Conservation (phyloP, 2,797 vertebrate genomes). For the Chloroceryle amazona region DNA sequence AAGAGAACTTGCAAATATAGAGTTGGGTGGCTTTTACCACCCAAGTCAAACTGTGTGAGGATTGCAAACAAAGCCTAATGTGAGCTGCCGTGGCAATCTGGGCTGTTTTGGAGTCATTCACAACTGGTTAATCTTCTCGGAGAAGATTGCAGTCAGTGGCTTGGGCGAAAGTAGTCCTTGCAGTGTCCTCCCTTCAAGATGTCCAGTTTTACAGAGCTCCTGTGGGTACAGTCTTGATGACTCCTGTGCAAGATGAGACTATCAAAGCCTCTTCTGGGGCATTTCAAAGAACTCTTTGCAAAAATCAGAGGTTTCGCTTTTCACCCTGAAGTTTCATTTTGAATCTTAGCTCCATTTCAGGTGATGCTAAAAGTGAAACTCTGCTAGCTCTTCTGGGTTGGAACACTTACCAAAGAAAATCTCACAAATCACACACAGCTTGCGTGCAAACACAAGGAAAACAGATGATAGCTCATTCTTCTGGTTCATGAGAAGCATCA, state of each 20-base stretch:
- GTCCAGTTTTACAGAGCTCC: background rate
- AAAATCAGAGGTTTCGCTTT: conserved; percentile 4
- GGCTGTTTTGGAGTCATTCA: background rate
- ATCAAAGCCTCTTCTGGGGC: background rate
- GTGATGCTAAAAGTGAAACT: background rate
- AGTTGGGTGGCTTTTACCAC: background rate
- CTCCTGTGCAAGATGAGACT: background rate
- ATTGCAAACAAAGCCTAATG: accelerated
- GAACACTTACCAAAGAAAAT: background rate
- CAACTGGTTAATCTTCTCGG: background rate
- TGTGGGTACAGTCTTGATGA: background rate
- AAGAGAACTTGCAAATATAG: background rate
- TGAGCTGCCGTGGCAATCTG: background rate
- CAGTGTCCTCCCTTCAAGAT: background rate
- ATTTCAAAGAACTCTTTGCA: conserved; percentile 9
- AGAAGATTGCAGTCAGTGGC: background rate
- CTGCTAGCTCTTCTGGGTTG: background rate
- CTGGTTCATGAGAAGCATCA: background rate
- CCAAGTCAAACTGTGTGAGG: background rate
- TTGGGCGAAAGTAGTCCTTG: background rate
- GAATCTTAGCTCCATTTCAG: background rate
- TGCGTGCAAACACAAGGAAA: background rate
- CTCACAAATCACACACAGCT: background rate
- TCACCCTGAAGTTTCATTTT: conserved; percentile 3
- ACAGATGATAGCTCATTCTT: background rate